Conservation (phyloP, 2,113 vertebrate genomes). For the Heterochromis multidens region DNA sequence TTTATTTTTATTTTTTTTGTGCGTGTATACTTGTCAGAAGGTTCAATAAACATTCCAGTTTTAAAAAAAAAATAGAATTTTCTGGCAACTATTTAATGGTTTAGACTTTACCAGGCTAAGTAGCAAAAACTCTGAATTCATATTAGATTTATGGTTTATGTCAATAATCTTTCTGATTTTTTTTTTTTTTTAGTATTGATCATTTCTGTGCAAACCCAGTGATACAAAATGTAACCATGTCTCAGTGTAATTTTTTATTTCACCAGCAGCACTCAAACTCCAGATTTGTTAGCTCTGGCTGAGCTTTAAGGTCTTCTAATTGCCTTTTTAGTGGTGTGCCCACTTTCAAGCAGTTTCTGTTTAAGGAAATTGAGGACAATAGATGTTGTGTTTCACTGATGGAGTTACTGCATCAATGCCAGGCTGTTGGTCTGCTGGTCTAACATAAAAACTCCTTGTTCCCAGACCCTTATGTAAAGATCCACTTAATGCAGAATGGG, state of each 20-base stretch:
- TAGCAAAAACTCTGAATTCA: neutral
- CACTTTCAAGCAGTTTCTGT: slow-evolving; percentile 22
- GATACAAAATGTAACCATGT: neutral
- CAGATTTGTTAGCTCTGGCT: neutral
- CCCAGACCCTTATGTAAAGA: slow-evolving; percentile 95
- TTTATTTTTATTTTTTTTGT: no score
- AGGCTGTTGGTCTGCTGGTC: slow-evolving; percentile 10
- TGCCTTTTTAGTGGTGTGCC: neutral
- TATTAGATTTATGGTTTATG: neutral
- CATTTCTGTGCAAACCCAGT: neutral
- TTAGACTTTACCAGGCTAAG: no score
- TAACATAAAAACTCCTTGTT: slow-evolving; percentile 17
- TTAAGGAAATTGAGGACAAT: slow-evolving; percentile 11
- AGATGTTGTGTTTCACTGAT: slow-evolving; percentile 37
- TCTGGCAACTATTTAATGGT: no score
- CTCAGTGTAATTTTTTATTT: neutral
- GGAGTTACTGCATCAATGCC: slow-evolving; percentile 12
- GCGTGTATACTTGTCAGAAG: no score
- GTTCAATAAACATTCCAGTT: no score
- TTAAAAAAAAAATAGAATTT: no score
- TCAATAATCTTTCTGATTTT: neutral
- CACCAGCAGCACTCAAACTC: neutral
- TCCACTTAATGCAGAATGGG: slow-evolving; percentile 97
- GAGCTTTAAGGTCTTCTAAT: neutral
- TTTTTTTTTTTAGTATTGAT: neutral